Base-by-base conservation (phyloP, 2,113 vertebrate species). In the Hypocryptadius cinnamomeus region DNA sequence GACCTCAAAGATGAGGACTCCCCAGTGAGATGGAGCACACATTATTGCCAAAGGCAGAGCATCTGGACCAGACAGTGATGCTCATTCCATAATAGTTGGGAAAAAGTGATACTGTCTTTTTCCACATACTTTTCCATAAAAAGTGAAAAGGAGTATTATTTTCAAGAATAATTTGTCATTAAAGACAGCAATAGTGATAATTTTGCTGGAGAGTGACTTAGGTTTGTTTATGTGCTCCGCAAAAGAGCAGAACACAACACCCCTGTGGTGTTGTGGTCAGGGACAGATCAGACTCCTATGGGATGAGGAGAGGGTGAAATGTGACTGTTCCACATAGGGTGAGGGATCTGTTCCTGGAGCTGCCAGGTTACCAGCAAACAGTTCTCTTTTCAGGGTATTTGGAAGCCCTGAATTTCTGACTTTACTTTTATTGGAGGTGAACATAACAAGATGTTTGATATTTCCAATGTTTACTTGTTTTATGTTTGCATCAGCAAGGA, bases 321-420 rank as follows among this genome's bases (percentile, higher is more conserved):
- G 1, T 20, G 31, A 2, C 14, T 82, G 24, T 51, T 40, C 16
- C 23, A 15, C 1, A 2, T 0, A 0, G n/a, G 6, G 0, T 56
- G 48, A 72, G 9, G 22, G 9, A 22, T 65, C 44, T 2, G 2
- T 6, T 57, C 64, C 31, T 57, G n/a, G 16, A 53, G 22, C 11
- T 57, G 20, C 10, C 12, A 24, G 30, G 17, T 27, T 61, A 84
- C 23, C 25, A 59, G 33, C 25, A 76, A 85, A 42, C 13, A 77
- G 48, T 27, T 82, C 51, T 44, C 82, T 82, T 47, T 53, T 25
- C 18, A 28, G 20, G 28, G 19, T 64, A 31, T 85, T 87, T 87
- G 37, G n/a, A 54, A 63, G 3, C 13, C 13, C 8, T 39, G 16
- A 13, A 16, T 66, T 56, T 74, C 51, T 74, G 71, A 11, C 10